Base-by-base conservation (phyloP, 2,888 invertebrate species). In the Mimas tiliae region DNA sequence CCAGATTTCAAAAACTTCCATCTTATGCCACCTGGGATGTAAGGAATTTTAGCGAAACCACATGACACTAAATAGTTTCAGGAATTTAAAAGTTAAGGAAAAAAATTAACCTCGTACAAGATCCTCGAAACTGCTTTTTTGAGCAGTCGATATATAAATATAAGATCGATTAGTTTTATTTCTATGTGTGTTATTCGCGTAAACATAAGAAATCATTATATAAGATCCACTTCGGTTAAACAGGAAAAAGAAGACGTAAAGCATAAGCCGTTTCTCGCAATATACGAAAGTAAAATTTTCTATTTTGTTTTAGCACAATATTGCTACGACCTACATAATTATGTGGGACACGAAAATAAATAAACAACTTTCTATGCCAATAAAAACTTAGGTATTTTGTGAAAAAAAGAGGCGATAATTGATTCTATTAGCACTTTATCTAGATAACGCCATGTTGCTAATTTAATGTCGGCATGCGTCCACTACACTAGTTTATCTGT, bases 361-460 rank as follows among this genome's bases (percentile, higher is more conserved):
- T 38, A 63, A 69, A 63, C 63, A 55, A 69, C 69, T 66, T 64
- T 50, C 64, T 34, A 69, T 68, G 53, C 64, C 52, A 68, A 70
- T 67, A 58, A 72, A 64, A 69, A 71, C 62, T 62, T 69, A 67
- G 68, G 64, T 72, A 66, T 70, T 65, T 67, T 71, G 69, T 66
- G 69, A 71, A 71, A 70, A 69, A 64, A 64, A 55, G 48, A 65
- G 64, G 64, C 67, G 70, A 74, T 74, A 76, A 70, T 67, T 67
- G 64, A 42, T 65, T 70, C 67, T 68, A 67, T 74, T 66, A 67
- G 68, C 67, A 65, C 68, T 64, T 70, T 75, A 77, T 74, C 74
- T 64, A 38, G 58, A 70, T 71, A 75, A 73, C 73, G 71, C 69
- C 67, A 72, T 65, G 69, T 73, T 71, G 74, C 73, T 80, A 82